Percentiles rank a stretch among this genome's conserved stretches.
These are phyloP conservation scores for Chouioia cunea DNA, from an alignment of 2,888 invertebrate species.

Conservation along the genomic window DNA sequence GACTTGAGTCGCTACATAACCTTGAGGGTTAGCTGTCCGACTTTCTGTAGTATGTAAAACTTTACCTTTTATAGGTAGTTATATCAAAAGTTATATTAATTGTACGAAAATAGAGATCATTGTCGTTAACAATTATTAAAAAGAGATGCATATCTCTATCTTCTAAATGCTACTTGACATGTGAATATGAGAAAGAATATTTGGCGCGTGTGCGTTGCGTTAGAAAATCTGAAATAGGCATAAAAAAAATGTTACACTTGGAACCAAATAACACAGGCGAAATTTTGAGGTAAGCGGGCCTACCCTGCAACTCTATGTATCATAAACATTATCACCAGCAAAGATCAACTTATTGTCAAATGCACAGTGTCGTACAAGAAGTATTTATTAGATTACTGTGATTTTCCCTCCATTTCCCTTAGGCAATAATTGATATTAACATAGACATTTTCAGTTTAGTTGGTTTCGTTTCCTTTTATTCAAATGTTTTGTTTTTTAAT, in stretches of 20 bases:
- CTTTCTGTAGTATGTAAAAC: slow-evolving; percentile 6
- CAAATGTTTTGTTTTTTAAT: too few species aligned
- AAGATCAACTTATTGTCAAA: slow-evolving; percentile 15
- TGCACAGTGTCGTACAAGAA: too few species aligned
- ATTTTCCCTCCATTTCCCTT: too few species aligned
- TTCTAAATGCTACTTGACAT: slow-evolving; percentile 25
- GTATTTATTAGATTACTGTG: too few species aligned
- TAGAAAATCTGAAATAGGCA: slow-evolving; percentile 22
- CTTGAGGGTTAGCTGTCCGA: slow-evolving; percentile 19
- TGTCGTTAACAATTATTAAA: not conserved
- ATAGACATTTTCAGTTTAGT: too few species aligned
- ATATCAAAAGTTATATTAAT: not conserved
- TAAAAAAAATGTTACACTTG: slow-evolving; percentile 45
- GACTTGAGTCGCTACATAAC: slow-evolving; percentile 27
- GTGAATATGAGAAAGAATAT: slow-evolving; percentile 15
- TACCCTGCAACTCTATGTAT: slow-evolving; percentile 32
- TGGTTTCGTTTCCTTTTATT: too few species aligned
- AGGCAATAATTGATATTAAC: too few species aligned
- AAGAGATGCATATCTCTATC: not conserved
- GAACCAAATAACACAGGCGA: slow-evolving; percentile 39
- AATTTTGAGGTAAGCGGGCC: slow-evolving; percentile 47
- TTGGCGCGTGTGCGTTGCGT: slow-evolving; percentile 31
- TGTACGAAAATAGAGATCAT: not conserved
- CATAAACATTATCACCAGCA: slow-evolving; percentile 34
- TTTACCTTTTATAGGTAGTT: slow-evolving; percentile 6